Evolutionary conservation across 2,113 vertebrate genomes (phyloP).

Genomic region (Amblyornis subalaris): DNA sequence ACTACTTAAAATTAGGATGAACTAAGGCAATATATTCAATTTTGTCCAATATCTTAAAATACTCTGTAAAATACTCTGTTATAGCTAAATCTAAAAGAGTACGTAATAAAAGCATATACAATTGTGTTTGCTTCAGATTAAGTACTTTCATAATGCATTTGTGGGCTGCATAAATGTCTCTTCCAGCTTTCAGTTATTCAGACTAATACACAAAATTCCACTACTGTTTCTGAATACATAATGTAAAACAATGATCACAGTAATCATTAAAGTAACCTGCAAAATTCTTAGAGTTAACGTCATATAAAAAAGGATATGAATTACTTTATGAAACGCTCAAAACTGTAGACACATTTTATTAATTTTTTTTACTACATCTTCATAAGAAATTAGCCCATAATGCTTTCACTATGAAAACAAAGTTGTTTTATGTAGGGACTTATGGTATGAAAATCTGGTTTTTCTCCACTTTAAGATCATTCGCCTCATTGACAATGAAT

Average conservation of each 20-base stretch:
- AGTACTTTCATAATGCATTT: slow-evolving; percentile 50
- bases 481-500: background rate
- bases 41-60: slow-evolving; percentile 5
- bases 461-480: background rate
- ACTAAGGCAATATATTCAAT: background rate
- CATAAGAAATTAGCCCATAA: background rate
- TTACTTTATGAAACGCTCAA: background rate
- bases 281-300: background rate
- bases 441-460: background rate
- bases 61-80: background rate
- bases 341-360: background rate
- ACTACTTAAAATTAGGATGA: background rate
- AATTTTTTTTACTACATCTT: background rate
- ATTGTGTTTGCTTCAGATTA: slow-evolving; percentile 28
- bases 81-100: background rate
- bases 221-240: slow-evolving; percentile 14
- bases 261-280: background rate
- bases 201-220: background rate
- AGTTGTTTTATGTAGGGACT: background rate
- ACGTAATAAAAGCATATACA: background rate
- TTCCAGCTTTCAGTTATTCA: slow-evolving; percentile 2
- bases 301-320: background rate
- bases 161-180: slow-evolving; percentile 23
- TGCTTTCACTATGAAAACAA: background rate
- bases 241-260: background rate